phyloP scores from a whole-genome alignment of 1,140 invertebrate species.

The Cyclargus thomasi region DNA sequence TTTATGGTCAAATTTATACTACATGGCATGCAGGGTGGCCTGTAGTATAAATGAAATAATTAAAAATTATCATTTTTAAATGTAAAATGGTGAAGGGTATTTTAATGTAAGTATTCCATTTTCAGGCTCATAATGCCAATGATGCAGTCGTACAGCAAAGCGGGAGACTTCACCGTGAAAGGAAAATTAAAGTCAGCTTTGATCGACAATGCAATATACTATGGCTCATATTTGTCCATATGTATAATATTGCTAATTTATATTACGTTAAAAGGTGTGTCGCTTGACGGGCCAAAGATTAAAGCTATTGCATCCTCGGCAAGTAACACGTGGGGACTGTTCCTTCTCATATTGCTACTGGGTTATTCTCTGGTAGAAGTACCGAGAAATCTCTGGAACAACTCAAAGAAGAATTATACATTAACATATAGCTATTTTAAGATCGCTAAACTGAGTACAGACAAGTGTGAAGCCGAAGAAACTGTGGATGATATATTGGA shows the following conservation, averaged over 20 bases:
- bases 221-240: conserved; percentile 97
- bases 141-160: conserved; percentile 99
- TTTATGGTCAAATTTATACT: no score
- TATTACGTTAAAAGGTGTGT: conserved; percentile 91
- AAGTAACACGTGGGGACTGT: conserved; percentile 99
- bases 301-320: conserved; percentile 99
- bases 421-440: conserved; percentile 96
- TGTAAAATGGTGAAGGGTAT: no score
- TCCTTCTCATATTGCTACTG: conserved; percentile 93
- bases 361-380: conserved; percentile 98
- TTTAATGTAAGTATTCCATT: conserved; percentile 19
- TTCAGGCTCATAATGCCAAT: conserved; percentile 95
- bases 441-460: conserved; percentile 96
- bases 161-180: conserved; percentile 96
- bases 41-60: no score
- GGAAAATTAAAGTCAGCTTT: conserved; percentile 97
- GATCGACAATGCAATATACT: conserved; percentile 98
- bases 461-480: conserved; percentile 98
- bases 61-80: no score
- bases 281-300: conserved; percentile 93
- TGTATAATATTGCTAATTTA: conserved; percentile 97
- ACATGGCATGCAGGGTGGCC: no score
- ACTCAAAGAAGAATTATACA: conserved; percentile 85
- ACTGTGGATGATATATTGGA: conserved; percentile 95
- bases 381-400: conserved; percentile 92